Evolutionary conservation across 2,113 vertebrate species (phyloP).

Genomic region (Coptodon rendalli): DNA sequence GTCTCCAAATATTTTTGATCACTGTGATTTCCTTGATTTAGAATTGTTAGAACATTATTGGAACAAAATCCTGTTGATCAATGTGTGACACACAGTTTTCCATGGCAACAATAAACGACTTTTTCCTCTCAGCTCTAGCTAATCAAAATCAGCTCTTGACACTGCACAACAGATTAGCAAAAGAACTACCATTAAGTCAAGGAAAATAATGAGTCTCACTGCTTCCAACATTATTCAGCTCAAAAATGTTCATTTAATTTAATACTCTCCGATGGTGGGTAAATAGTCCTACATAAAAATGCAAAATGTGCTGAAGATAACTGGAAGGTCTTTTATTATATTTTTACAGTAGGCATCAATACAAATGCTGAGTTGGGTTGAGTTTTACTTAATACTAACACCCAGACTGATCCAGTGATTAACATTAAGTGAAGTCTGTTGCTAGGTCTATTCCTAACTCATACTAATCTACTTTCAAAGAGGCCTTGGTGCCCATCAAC

Average conservation of each 20-base stretch:
- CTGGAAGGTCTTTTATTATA: neutral
- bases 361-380: neutral
- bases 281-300: neutral
- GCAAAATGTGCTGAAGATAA: neutral
- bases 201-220: slow-evolving; percentile 19
- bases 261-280: neutral
- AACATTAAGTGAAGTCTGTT: neutral
- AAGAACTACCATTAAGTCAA: slow-evolving; percentile 28
- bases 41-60: neutral
- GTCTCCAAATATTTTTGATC: neutral
- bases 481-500: neutral
- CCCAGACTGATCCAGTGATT: neutral
- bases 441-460: neutral
- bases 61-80: neutral
- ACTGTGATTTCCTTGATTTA: neutral
- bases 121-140: neutral
- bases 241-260: slow-evolving; percentile 21
- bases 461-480: neutral
- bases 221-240: slow-evolving; percentile 1
- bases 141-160: slow-evolving; percentile 34
- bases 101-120: slow-evolving; percentile 18
- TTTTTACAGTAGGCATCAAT: neutral
- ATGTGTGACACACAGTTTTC: neutral
- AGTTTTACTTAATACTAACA: neutral
- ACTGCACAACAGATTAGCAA: slow-evolving; percentile 23